A percentile compares a stretch with the other conserved stretches of the same genome.
These are phyloP conservation scores for Paramacrobiotus metropolitanus DNA, from an alignment of 1,140 invertebrate genomes.

Conservation along the genomic window DNA sequence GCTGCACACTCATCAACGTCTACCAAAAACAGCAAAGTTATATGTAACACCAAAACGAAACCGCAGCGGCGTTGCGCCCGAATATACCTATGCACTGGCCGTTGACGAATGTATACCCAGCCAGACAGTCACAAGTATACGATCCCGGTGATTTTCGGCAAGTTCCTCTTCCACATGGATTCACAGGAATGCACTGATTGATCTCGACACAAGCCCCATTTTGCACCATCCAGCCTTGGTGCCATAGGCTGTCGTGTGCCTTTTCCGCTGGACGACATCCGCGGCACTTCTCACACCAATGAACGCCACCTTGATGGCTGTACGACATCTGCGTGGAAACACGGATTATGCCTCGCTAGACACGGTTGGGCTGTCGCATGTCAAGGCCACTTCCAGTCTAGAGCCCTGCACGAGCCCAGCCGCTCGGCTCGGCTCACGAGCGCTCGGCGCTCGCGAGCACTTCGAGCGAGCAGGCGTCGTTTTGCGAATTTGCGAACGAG, in stretches of 20 bases:
- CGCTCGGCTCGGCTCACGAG: no score
- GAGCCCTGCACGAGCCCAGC: no score
- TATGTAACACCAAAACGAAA: not conserved
- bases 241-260: conserved; percentile 37
- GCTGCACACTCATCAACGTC: conserved; percentile 39
- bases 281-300: not conserved
- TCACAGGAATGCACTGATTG: conserved; percentile 27
- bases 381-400: no score
- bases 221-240: conserved; percentile 40
- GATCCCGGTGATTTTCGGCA: not conserved
- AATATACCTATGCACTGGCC: no score
- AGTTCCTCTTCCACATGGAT: not conserved
- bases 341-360: no score
- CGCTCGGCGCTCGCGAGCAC: no score
- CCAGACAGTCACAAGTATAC: not conserved
- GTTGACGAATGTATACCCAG: no score
- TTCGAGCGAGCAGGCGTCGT: no score
- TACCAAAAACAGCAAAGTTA: conserved; percentile 16
- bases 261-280: not conserved
- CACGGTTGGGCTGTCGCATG: no score
- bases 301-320: no score
- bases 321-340: conserved; percentile 44
- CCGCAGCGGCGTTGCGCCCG: no score
- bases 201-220: conserved; percentile 30
- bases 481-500: no score